Evolutionary conservation across 2,797 vertebrate genomes (phyloP), one percentile per base, ranked within the genome.

Genomic region (Harpagifer antarcticus): DNA sequence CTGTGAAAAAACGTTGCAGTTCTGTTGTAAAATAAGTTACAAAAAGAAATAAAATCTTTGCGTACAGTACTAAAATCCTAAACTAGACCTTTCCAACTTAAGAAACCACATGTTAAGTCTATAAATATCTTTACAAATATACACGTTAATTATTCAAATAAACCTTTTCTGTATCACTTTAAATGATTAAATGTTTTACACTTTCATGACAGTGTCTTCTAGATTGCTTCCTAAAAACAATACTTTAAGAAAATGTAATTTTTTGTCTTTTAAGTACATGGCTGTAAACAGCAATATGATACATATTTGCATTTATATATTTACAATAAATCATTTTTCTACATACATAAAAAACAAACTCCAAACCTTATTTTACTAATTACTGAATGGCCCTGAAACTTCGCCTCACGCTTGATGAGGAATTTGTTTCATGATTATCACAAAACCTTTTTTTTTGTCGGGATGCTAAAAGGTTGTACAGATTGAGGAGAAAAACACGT

Each of bases 51-150:
- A 92, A 91, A 88, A 86, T 91, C 79, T 92, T 94, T 92, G 95
- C 91, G 91, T 96, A 96, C 95, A 96, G 95, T 96, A 96, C 94
- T 94, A 95, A 93, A 92, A 95, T 43, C 1, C 94, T 96, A 95
- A 73, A 88, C 93, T 94, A 95, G 62, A 94, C 89, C 91, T 94
- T 95, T 94, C 87, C 83, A 96, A 92, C 91, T 87, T 75, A 93
- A 90, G 90, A 94, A 37, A 94, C 93, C 89, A 93, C 94, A 94
- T 96, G 95, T 94, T 95, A 95, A 89, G 94, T 95, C 94, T 97
- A 98, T 98, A 98, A 98, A 98, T 97, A 99, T 93, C 96, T 98
- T 98, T 97, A 99, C 97, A 98, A 97, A 98, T 97, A 97, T 97
- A 98, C 97, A 98, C 47, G 93, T 96, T 96, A 96, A 96, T 93